These are phyloP conservation scores for Lutraria rhynchaena DNA, from an alignment of 1,140 invertebrate species.

Conservation along the genomic window DNA sequence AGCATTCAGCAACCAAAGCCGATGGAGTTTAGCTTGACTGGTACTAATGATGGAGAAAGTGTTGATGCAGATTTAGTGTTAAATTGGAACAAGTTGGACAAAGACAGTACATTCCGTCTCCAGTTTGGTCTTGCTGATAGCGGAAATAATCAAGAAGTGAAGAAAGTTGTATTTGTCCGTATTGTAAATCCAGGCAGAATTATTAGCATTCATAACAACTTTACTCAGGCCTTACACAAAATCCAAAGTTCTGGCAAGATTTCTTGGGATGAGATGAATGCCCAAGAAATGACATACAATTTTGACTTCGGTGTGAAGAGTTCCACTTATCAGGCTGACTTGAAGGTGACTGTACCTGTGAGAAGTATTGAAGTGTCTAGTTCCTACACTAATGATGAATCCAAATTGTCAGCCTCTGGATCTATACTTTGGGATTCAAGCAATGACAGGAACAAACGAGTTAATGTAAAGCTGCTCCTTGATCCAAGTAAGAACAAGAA, in stretches of 20 bases:
- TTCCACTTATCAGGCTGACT: conserved; percentile 2
- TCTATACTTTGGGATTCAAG: conserved; percentile 74
- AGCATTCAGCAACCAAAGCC: conserved; percentile 62
- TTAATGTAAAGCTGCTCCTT: conserved; percentile 59
- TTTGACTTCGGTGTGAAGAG: conserved; percentile 28
- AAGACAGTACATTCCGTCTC: conserved; percentile 63
- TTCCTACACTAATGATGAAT: conserved; percentile 3
- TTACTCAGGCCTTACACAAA: not conserved
- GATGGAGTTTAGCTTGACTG: conserved; percentile 65
- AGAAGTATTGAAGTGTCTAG: conserved; percentile 64
- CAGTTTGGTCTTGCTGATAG: conserved; percentile 49
- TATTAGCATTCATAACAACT: conserved; percentile 58
- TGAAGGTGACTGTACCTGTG: conserved; percentile 59
- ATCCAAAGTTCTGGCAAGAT: conserved; percentile 30
- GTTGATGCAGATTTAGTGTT: conserved; percentile 61
- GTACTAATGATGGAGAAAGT: conserved; percentile 47
- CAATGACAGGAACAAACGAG: conserved; percentile 68
- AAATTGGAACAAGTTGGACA: conserved; percentile 71
- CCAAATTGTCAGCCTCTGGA: conserved; percentile 45
- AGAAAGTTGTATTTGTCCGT: conserved; percentile 40
- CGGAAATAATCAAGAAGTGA: not conserved
- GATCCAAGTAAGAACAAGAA: conserved; percentile 54
- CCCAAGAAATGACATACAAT: conserved; percentile 49
- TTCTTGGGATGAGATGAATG: conserved; percentile 61
- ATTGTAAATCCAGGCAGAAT: conserved; percentile 42